Evolutionary conservation across 2,888 invertebrate genomes (phyloP), one percentile per base, ranked within the genome.

Genomic region (Drosophila histrio): DNA sequence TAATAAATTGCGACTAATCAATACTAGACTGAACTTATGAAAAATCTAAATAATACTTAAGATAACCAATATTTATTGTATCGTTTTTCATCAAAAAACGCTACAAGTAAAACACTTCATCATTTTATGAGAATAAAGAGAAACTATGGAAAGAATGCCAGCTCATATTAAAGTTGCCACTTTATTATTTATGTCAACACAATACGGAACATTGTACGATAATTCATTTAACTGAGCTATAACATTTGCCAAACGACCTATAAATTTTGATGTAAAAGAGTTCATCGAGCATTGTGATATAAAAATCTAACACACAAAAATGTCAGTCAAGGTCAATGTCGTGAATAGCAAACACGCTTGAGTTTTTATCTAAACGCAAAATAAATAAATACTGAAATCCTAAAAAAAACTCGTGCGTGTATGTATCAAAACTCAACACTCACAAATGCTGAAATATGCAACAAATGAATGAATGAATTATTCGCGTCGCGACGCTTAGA

Each of bases 401-500:
- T 21, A 11, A n/a, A n/a, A n/a, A n/a, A n/a, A 2, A 15, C 11
- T 24, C 26, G 15, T 26, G 24, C 43, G 8, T 15, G n/a, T 39
- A 22, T 32, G 46, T 57, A 60, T 24, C 58, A 47, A 61, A 70
- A 65, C 64, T 56, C 77, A 77, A 70, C 56, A 74, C 46, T 62
- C 47, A 59, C 49, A 64, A 68, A 67, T 21, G 21, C 8, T 41
- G 15, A 63, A 60, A 58, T 61, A 46, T 67, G 58, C 65, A 67
- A 75, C 69, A 74, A 84, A 73, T 84, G 73, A 69, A 72, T 82
- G 50, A 36, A 46, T 52, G 74, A 83, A 84, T 77, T 59, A 82
- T 87, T 84, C 58, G 77, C 61, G 54, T 84, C 58, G 77, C 61
- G 54, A 65, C 83, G 83, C 13, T 82, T 82, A 87, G 82, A 78